Evolutionary conservation across 2,888 invertebrate genomes (phyloP).

Genomic region (Spodoptera littoralis): DNA sequence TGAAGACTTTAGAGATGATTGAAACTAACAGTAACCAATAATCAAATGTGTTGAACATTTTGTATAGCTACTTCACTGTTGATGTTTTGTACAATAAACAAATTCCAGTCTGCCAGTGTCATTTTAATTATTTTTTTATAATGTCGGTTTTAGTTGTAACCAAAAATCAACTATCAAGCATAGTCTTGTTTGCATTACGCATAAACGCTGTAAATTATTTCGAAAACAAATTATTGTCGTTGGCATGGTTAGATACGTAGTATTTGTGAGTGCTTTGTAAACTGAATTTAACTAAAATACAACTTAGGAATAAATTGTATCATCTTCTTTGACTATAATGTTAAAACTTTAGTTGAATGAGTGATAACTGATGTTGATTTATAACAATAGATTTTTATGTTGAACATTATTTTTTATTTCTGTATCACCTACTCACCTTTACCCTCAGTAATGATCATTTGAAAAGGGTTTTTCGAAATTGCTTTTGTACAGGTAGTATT

Average conservation of each 20-base stretch:
- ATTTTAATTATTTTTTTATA: conserved; percentile 36
- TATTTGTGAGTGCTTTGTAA: conserved; percentile 10
- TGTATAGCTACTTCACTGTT: conserved; percentile 59
- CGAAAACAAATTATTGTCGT: no score
- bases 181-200: conserved; percentile 5
- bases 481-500: no score
- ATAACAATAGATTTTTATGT: conserved; percentile 42
- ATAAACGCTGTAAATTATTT: background rate
- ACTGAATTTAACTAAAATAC: no score
- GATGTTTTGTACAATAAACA: conserved; percentile 81
- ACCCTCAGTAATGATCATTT: no score
- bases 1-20: conserved; percentile 10
- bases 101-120: conserved; percentile 67
- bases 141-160: conserved; percentile 16
- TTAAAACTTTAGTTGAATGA: conserved; percentile 6
- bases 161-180: conserved; percentile 11
- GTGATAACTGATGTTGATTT: conserved; percentile 35
- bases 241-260: conserved; percentile 1
- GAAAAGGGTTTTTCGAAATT: no score
- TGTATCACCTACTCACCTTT: background rate
- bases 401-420: conserved; percentile 26
- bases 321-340: background rate
- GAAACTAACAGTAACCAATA: conserved; percentile 45
- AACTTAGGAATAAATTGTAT: background rate
- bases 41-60: conserved; percentile 55